phyloP scores from a whole-genome alignment of 1,140 invertebrate species.

The Coenobita brevimanus region DNA sequence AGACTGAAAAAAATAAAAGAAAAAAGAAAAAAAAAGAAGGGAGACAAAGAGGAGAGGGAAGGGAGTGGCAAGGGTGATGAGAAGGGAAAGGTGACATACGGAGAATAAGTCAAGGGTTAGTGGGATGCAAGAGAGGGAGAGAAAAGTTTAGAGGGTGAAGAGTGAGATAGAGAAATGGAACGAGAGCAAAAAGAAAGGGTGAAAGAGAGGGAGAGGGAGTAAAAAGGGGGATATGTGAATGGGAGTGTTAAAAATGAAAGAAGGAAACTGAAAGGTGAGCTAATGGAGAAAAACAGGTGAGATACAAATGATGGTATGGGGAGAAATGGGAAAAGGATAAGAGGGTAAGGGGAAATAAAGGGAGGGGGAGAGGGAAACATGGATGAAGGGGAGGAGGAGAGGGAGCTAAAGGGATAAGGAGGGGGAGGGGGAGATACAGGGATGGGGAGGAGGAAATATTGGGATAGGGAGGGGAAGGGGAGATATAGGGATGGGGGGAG shows the following conservation, averaged over 20 bases:
- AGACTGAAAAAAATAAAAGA: too few relatives aligned
- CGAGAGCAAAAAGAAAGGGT: too few relatives aligned
- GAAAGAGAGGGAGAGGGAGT: not conserved
- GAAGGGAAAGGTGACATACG: too few relatives aligned
- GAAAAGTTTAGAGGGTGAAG: too few relatives aligned
- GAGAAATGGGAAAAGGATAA: not conserved
- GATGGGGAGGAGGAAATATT: too few relatives aligned
- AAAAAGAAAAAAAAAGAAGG: too few relatives aligned
- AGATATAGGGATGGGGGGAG: not conserved
- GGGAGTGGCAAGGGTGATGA: too few relatives aligned
- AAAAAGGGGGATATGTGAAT: not conserved
- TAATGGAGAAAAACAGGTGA: not conserved
- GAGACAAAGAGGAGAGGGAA: too few relatives aligned
- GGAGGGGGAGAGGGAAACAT: not conserved
- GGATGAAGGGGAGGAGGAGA: not conserved
- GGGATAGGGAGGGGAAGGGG: not conserved
- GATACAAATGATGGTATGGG: not conserved
- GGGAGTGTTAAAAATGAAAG: not conserved
- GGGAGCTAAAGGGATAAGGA: not conserved
- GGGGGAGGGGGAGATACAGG: too few relatives aligned
- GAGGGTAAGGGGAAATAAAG: not conserved
- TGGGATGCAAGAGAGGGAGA: too few relatives aligned
- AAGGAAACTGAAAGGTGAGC: not conserved
- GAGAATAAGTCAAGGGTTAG: too few relatives aligned
- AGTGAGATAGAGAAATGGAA: too few relatives aligned